A percentile compares a stretch with the other conserved stretches of the same genome.
phyloP scores from a whole-genome alignment of 2,797 vertebrate genomes.

The Melanotaenia nigrans region DNA sequence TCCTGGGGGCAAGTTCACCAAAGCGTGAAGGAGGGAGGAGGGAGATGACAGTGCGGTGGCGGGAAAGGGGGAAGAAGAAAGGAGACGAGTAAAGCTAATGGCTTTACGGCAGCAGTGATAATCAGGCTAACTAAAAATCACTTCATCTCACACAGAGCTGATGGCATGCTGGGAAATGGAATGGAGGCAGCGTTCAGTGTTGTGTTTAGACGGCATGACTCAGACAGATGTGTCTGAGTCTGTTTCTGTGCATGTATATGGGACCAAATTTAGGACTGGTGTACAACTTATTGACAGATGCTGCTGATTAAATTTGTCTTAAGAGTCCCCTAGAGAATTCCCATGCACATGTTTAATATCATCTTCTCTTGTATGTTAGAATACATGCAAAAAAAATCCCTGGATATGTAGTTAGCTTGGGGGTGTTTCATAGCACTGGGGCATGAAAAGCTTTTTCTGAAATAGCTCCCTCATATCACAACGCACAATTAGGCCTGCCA shows the following conservation, averaged over 20 bases:
- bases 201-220: conserved; percentile 23
- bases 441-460: conserved; percentile 68
- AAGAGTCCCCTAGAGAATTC: conserved; percentile 14
- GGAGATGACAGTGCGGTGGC: conserved; percentile 45
- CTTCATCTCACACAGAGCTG: conserved; percentile 60
- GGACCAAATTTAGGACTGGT: neutral
- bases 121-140: conserved; percentile 67
- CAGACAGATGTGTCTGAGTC: conserved; percentile 31
- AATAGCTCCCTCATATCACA: conserved; percentile 69
- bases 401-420: conserved; percentile 26
- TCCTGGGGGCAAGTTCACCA: conserved; percentile 71
- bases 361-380: conserved; percentile 13
- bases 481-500: conserved; percentile 72
- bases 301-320: conserved; percentile 30
- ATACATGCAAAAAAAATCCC: conserved; percentile 1
- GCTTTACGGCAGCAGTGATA: conserved; percentile 67
- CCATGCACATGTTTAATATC: neutral
- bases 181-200: conserved; percentile 30
- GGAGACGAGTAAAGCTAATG: conserved; percentile 62
- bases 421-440: conserved; percentile 42
- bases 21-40: conserved; percentile 76
- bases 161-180: conserved; percentile 54
- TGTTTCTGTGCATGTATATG: neutral
- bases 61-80: conserved; percentile 9
- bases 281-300: conserved; percentile 30